Evolutionary conservation across 2,113 vertebrate genomes (phyloP), one percentile per base, ranked within the genome.

Genomic region (Ramphastos sulfuratus): DNA sequence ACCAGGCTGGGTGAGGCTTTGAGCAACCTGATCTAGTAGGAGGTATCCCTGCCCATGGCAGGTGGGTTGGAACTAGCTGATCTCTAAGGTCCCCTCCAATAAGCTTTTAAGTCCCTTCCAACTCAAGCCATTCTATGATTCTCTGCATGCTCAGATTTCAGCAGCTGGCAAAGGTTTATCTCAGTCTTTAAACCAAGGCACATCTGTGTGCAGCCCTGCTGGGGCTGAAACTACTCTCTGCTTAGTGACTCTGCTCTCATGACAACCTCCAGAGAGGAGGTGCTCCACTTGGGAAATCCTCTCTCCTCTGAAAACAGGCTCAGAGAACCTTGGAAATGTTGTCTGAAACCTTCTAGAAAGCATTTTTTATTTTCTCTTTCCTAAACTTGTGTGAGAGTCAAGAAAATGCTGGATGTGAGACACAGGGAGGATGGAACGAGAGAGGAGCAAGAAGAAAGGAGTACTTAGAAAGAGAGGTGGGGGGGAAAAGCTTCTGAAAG

Each of bases 391-490:
- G 4, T 65, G 64, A 69, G 42, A 59, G 33, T 61, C 1, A 0
- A n/a, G 44, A 67, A 90, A 76, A 52, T 82, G 46, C 46, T 42
- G 46, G 58, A 25, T 90, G 21, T 10, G 19, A 74, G 44, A 61
- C 25, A 42, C n/a, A 13, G 20, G 55, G 24, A 96, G 42, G 44
- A 60, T 46, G 59, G 52, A 84, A 79, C 42, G 50, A 87, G 75
- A 86, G 74, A 82, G 16, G 21, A 31, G 20, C 27, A 59, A 87
- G 59, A 48, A 76, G 61, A 74, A 74, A 82, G 72, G 31, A 67
- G 48, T n/a, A 86, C 77, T 93, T 96, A 58, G 84, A 81, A 93
- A 83, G 48, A 84, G 61, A 92, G 61, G 66, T 75, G 59, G 80
- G 28, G 33, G 33, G 55, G 13, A 9, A 24, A 87, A 93, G 61